Evolutionary conservation across 2,797 vertebrate genomes (phyloP).

Genomic region (Eremophila alpestris): DNA sequence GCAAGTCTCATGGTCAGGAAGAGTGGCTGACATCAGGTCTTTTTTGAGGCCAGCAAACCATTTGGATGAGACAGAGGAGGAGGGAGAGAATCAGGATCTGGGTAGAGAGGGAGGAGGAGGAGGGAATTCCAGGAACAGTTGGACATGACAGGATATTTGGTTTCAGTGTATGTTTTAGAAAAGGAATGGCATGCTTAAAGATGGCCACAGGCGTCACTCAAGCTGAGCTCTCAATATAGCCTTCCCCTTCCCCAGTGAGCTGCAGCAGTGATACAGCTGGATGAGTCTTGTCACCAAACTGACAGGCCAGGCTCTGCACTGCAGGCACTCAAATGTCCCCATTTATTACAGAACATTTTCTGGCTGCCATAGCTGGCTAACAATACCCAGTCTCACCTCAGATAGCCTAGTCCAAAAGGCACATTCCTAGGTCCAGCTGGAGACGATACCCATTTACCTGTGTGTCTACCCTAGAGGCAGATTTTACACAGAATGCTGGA

Average conservation of each 20-base stretch:
- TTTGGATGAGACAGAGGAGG: background rate
- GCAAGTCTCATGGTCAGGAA: background rate
- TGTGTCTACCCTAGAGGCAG: background rate
- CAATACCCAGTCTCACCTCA: background rate
- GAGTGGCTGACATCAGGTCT: background rate
- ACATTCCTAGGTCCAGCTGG: background rate
- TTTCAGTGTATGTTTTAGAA: conserved; percentile 22
- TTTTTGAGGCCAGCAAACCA: background rate
- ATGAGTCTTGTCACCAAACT: background rate
- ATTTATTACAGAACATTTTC: background rate
- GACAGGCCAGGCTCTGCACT: background rate
- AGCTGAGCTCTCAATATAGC: background rate
- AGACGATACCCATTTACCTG: background rate
- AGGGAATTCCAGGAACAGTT: conserved; percentile 18
- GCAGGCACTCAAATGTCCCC: background rate
- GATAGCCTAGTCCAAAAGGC: background rate
- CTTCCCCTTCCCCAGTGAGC: background rate
- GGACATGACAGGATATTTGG: background rate
- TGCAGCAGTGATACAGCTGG: background rate
- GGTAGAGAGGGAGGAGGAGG: background rate
- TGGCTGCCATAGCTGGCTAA: background rate
- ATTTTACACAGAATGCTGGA: background rate
- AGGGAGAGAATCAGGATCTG: background rate
- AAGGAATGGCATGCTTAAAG: conserved; percentile 7
- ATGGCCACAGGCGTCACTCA: background rate